Evolutionary conservation across 2,888 invertebrate species (phyloP), one percentile per base, ranked within the genome.

Genomic region (Malachius bipustulatus): DNA sequence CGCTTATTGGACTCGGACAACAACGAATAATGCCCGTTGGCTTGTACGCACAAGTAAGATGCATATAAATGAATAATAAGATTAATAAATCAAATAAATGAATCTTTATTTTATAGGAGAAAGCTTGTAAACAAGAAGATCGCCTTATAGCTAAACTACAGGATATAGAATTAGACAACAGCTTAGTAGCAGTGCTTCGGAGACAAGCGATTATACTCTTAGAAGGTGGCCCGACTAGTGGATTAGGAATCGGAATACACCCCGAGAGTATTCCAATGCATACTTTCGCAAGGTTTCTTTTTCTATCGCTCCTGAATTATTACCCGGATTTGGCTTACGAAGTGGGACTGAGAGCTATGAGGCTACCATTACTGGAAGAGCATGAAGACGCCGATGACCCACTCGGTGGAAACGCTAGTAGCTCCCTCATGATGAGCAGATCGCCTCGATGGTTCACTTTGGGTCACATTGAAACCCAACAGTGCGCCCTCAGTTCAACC

Each of bases 181-280:
- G 75, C 35, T 64, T 80, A 32, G 67, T 77, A 16, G 72, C 73
- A 2, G 81, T 84, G 12, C 65, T 82, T 48, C 67, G 74, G 30
- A 65, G 77, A 30, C 81, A 76, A 50, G 77, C 82, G 3, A 64
- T 69, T 14, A 73, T 82, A 35, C 63, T 84, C 39, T 63, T 85
- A 13, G 80, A 79, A 52, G 82, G 82, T 29, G 84, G 84, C 0
- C 81, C 83, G 0, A 75, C 77, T 4, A 81, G 82, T 44, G 83
- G 82, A 24, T 68, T 85, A 13, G 77, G 75, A 10, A 64, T 70
- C 38, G 82, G 82, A 14, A 78, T 84, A 44, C 83, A 83, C 57
- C 77, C 83, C 0, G 78, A 85, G 48, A 81, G 82, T 26, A 78
- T 82, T 46, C 85, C 87, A 11, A 83, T 85, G 71, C 85, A 87